Evolutionary conservation across 2,797 vertebrate species (phyloP).

Genomic region (Manis javanica): DNA sequence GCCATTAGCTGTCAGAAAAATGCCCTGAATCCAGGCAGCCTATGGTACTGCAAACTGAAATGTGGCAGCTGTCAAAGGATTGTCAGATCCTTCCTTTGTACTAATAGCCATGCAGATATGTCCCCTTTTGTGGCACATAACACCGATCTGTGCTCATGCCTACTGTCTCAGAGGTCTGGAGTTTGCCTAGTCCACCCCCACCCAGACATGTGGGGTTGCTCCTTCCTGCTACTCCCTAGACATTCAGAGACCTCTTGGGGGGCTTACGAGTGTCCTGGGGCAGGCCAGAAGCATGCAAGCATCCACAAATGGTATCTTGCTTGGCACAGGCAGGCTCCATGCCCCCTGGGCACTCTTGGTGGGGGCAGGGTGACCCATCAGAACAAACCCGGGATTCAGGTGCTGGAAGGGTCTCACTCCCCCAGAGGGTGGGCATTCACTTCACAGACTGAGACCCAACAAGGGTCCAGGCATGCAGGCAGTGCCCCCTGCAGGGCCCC

Average conservation of each 20-base stretch:
- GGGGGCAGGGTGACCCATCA: not conserved
- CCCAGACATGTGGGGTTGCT: not conserved
- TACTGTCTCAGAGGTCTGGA: not conserved
- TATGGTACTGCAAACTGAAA: constrained; percentile 70
- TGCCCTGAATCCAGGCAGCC: constrained; percentile 70
- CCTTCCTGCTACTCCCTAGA: not conserved
- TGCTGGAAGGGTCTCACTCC: not conserved
- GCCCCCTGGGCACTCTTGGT: not conserved
- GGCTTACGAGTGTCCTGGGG: not conserved
- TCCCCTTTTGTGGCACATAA: not conserved
- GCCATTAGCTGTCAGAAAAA: constrained; percentile 69
- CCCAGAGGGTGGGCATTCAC: not conserved
- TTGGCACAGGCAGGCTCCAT: not conserved
- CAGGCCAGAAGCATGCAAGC: not conserved
- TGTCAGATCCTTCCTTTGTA: constrained; percentile 13
- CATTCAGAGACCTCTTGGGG: not conserved
- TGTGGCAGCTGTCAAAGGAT: not conserved
- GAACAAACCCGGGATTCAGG: not conserved
- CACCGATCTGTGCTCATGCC: not conserved
- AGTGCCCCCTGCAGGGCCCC: no score
- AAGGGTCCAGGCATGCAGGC: not conserved
- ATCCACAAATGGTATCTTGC: not conserved
- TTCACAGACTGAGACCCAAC: not conserved
- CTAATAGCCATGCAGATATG: not conserved
- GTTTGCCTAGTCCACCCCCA: not conserved